Evolutionary conservation across 2,797 vertebrate genomes (phyloP).

Genomic region (Tenualosa thibaudeaui): DNA sequence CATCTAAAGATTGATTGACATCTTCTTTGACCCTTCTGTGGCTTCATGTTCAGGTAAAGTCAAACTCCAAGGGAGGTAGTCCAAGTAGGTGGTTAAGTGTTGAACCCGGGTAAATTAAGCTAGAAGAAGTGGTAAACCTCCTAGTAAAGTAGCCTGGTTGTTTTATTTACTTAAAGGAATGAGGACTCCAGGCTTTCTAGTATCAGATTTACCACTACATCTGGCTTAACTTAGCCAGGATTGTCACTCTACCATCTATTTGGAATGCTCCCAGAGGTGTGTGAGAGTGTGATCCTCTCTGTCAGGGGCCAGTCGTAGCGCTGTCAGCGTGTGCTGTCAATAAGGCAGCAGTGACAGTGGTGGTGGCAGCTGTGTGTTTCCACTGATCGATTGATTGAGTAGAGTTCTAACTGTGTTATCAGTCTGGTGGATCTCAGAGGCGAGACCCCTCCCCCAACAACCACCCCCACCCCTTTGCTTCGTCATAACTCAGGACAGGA

Average conservation of each 20-base stretch:
- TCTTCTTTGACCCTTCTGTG: not conserved
- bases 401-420: not conserved
- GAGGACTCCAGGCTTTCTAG: too few species aligned
- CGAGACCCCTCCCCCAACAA: not conserved
- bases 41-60: not conserved
- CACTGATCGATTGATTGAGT: not conserved
- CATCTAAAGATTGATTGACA: not conserved
- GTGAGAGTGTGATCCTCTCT: not conserved
- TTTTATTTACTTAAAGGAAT: too few species aligned
- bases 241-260: too few species aligned
- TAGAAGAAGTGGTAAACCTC: too few species aligned
- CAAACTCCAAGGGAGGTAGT: not conserved
- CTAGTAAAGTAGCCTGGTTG: too few species aligned
- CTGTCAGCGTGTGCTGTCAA: not conserved
- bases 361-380: not conserved
- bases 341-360: not conserved
- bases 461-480: too few species aligned
- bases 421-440: not conserved
- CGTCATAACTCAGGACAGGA: not conserved
- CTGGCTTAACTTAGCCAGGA: too few species aligned
- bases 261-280: not conserved
- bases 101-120: too few species aligned
- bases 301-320: not conserved
- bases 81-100: too few species aligned
- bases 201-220: too few species aligned